These are phyloP conservation scores for Mythimna lalbum DNA, from an alignment of 2,888 invertebrate genomes.

Conservation along the genomic window DNA sequence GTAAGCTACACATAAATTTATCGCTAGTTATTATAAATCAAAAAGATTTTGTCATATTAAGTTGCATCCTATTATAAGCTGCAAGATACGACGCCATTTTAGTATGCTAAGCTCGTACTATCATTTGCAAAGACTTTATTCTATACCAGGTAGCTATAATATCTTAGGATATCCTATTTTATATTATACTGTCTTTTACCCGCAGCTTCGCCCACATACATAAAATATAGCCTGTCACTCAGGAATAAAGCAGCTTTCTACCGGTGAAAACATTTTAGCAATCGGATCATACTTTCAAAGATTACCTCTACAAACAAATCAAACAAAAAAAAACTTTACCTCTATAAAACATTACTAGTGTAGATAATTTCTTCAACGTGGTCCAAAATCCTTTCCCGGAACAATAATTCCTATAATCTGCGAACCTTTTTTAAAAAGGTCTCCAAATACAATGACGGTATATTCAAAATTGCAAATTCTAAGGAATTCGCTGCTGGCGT, in stretches of 20 bases:
- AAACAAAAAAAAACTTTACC: too few species aligned
- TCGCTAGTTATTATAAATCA: constrained; percentile 42
- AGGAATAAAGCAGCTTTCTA: too few species aligned
- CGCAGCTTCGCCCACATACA: too few species aligned
- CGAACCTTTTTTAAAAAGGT: constrained; percentile 17
- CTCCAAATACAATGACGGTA: constrained; percentile 36
- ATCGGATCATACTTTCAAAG: too few species aligned
- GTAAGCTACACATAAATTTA: constrained; percentile 30
- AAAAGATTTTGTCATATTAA: constrained; percentile 36
- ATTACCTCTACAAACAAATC: too few species aligned
- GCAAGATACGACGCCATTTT: constrained; percentile 11
- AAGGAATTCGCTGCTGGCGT: constrained; percentile 41
- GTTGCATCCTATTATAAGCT: constrained; percentile 24
- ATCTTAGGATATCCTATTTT: constrained; percentile 14
- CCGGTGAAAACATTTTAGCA: too few species aligned
- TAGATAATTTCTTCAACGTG: background rate
- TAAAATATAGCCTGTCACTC: too few species aligned
- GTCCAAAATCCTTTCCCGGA: constrained; percentile 31
- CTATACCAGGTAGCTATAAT: constrained; percentile 15
- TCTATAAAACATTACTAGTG: too few species aligned
- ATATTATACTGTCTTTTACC: background rate
- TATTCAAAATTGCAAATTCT: constrained; percentile 42
- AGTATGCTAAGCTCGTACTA: constrained; percentile 18
- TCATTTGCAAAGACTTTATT: constrained; percentile 14
- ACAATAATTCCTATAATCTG: constrained; percentile 23